Percentiles rank a stretch among this genome's conserved stretches.
These are phyloP conservation scores for Balaeniceps rex DNA, from an alignment of 2,113 vertebrate genomes.

Conservation along the genomic window DNA sequence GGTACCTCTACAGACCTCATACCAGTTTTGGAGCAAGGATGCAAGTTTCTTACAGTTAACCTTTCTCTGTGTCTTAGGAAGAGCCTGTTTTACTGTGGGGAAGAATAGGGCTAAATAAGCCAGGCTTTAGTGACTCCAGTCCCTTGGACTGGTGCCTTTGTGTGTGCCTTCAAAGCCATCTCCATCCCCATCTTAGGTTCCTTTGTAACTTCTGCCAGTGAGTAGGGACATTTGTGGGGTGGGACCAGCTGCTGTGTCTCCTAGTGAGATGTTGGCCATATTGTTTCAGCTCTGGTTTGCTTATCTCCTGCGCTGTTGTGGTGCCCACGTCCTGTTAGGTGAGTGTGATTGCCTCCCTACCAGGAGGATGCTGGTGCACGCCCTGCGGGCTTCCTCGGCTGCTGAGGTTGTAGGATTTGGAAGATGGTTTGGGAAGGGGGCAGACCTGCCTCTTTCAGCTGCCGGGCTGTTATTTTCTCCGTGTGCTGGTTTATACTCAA, in stretches of 20 bases:
- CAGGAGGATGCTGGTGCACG: neutral
- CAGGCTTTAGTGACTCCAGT: neutral
- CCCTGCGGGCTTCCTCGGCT: accelerated
- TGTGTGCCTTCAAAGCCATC: neutral
- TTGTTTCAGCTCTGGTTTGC: neutral
- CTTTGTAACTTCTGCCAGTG: neutral
- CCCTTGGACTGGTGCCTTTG: neutral
- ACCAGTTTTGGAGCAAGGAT: neutral
- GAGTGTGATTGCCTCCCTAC: accelerated
- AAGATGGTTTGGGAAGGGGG: neutral
- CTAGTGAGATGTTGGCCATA: neutral
- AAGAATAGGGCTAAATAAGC: neutral
- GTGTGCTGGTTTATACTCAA: neutral
- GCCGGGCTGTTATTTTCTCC: neutral
- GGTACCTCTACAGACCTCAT: neutral
- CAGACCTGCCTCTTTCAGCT: neutral
- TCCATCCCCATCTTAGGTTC: neutral
- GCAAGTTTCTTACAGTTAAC: neutral
- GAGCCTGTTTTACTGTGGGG: neutral
- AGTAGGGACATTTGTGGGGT: accelerated
- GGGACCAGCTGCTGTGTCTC: neutral
- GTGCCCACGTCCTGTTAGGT: neutral
- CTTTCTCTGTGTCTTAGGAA: neutral
- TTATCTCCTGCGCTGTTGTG: neutral
- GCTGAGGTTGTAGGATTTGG: neutral